Evolutionary conservation across 2,888 invertebrate species (phyloP), one percentile per base, ranked within the genome.

Genomic region (Dasysyrphus tricinctus): DNA sequence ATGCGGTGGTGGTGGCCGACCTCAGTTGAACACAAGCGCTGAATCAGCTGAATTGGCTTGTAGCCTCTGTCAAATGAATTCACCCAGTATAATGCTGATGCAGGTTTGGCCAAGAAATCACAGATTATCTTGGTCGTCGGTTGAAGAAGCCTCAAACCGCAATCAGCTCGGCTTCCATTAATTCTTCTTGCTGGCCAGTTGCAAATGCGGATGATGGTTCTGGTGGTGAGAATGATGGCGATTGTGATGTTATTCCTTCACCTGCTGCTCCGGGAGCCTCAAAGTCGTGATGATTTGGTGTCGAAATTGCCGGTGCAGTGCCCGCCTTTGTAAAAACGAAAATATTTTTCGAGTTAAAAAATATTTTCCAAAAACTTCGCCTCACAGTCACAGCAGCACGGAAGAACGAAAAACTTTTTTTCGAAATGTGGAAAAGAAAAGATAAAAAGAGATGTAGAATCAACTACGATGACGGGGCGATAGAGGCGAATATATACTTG

Each of bases 371-470:
- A 85, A 76, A 85, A 85, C 44, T 81, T 74, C 57, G 73, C 61
- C 69, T 85, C 77, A 69, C 63, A 67, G 49, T 63, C 67, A 65
- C 65, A 65, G 65, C 65, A 32, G 81, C 85, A 85, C 80, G 77
- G 81, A 85, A 85, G 81, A 85, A 85, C 57, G 81, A 81, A 80
- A 80, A 80, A 80, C 49, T 65, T 85, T 78, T 47, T 85, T 74
- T 34, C 79, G 65, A 79, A 80, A 80, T 69, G 69, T 54, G 54
- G 54, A 80, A 74, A 77, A 77, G 56, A 56, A 56, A 57, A 78
- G 81, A 70, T 63, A 47, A 65, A 80, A 74, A 69, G 61, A 85
- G 67, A 80, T 51, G 69, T 61, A 63, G 54, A 80, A 67, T 77
- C 76, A 69, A 80, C 14, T 63, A 47, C 61, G 67, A 69, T 74